Base-by-base conservation (phyloP, 2,113 vertebrate species). In the Clupea harengus region DNA sequence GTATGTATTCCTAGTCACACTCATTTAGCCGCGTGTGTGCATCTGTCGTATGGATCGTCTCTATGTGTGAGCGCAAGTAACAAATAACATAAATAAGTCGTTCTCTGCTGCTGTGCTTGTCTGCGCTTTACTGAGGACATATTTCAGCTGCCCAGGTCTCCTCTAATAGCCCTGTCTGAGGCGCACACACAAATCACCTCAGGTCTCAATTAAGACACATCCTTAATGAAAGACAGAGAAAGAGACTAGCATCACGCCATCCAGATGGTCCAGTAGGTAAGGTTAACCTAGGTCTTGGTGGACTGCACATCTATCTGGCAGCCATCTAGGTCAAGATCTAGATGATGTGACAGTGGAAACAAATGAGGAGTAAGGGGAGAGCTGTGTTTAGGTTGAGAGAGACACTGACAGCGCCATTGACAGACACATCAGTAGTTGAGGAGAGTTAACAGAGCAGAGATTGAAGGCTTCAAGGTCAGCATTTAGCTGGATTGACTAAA, bases 251-350 rank as follows among this genome's bases (percentile, higher is more conserved):
- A 39, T 25, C 64, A 72, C 25, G 7, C 10, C n/a, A 72, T 25
- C 64, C 64, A 75, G 67, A 75, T 39, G 25, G 25, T 75, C 25
- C 13, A 3, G 72, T 75, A 75, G 13, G 72, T 28, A 75, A 75
- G 72, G 72, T 75, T 75, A 39, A 75, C 72, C 39, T 75, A 39
- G 72, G 72, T 75, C 72, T 75, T 32, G 13, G 28, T 75, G 60
- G 60, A 25, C 72, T 25, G 15, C 25, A 72, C 9, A 32, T 10
- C 57, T 64, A 64, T 64, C 57, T 67, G 72, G 28, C 72, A 75
- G 22, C 54, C 6, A 67, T 7, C 2, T 22, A 0, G 32, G 28
- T 54, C 13, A 54, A 15, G 4, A 54, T 52, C 11, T 54, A 54
- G 52, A 54, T 54, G 52, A 54, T 15, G 13, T 54, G 52, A 54